Conservation (phyloP, 2,888 invertebrate genomes). For the Ceratothoa steindachneri region DNA sequence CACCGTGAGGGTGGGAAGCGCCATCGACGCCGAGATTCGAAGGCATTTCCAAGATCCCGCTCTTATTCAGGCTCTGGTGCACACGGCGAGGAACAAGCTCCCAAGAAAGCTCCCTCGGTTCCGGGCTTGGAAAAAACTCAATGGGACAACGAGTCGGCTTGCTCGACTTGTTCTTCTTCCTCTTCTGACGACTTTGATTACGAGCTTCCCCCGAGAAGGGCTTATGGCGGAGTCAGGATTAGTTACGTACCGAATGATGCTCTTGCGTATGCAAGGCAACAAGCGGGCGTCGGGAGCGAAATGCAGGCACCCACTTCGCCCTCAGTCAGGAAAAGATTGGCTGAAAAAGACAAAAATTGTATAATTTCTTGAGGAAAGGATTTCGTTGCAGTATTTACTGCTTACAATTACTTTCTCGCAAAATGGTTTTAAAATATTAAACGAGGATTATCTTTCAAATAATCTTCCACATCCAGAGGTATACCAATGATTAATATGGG, state of each 20-base stretch:
- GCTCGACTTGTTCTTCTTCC: constrained; percentile 65
- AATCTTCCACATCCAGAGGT: too few relatives aligned
- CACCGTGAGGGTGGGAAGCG: constrained; percentile 9
- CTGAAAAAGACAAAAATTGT: constrained; percentile 70
- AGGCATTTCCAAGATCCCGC: constrained; percentile 36
- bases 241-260: constrained; percentile 91
- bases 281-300: constrained; percentile 48
- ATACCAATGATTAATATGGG: too few relatives aligned
- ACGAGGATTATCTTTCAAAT: too few relatives aligned
- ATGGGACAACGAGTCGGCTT: constrained; percentile 70
- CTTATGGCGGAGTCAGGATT: constrained; percentile 76
- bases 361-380: constrained; percentile 68
- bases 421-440: too few relatives aligned
- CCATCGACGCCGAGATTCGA: constrained; percentile 18
- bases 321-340: constrained; percentile 54
- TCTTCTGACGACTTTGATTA: constrained; percentile 85
- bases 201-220: constrained; percentile 70
- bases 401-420: too few relatives aligned
- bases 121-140: constrained; percentile 32
- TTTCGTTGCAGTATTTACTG: neutral
- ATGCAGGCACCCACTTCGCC: constrained; percentile 50
- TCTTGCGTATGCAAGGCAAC: constrained; percentile 59
- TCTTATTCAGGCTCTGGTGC: constrained; percentile 48
- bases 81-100: constrained; percentile 64
- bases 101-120: constrained; percentile 32